A percentile compares a stretch with the other conserved stretches of the same genome.
Evolutionary conservation across 2,888 invertebrate genomes (phyloP).

Genomic region (Pandemis heparana): DNA sequence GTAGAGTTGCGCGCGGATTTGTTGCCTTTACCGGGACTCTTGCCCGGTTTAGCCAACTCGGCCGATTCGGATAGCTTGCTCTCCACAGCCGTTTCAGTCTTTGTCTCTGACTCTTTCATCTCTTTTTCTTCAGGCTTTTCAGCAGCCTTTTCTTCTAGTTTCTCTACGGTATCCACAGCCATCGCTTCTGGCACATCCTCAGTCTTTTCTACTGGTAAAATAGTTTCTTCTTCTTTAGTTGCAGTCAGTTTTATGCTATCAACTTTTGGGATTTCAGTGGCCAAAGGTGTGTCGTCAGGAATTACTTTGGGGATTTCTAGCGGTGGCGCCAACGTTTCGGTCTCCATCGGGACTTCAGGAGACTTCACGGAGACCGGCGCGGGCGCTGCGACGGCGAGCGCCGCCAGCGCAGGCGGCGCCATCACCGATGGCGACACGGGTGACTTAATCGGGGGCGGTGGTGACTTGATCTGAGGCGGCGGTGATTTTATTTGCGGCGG

Average conservation of each 20-base stretch:
- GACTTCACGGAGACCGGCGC: constrained; percentile 54
- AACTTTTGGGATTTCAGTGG: constrained; percentile 59
- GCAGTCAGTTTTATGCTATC: constrained; percentile 29
- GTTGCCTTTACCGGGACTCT: constrained; percentile 53
- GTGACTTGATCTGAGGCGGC: constrained; percentile 65
- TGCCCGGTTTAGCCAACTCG: constrained; percentile 47
- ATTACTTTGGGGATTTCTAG: constrained; percentile 63
- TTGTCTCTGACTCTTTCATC: constrained; percentile 44
- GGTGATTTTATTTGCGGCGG: constrained; percentile 64
- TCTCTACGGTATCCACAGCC: constrained; percentile 9
- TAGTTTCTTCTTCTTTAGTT: constrained; percentile 40
- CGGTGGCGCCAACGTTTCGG: constrained; percentile 70
- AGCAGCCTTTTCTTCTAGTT: constrained; percentile 39
- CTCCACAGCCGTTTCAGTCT: constrained; percentile 34
- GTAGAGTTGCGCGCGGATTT: constrained; percentile 68
- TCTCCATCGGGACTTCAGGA: constrained; percentile 66
- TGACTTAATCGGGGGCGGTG: constrained; percentile 41
- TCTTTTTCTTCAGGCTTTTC: constrained; percentile 38
- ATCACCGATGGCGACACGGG: neutral
- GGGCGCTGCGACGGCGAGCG: neutral
- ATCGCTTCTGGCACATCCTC: constrained; percentile 32
- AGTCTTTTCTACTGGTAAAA: constrained; percentile 38
- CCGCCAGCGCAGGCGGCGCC: neutral
- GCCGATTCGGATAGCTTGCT: constrained; percentile 43
- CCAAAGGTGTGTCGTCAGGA: constrained; percentile 60